Evolutionary conservation across 1,140 invertebrate species (phyloP).

Genomic region (Ostrea edulis): DNA sequence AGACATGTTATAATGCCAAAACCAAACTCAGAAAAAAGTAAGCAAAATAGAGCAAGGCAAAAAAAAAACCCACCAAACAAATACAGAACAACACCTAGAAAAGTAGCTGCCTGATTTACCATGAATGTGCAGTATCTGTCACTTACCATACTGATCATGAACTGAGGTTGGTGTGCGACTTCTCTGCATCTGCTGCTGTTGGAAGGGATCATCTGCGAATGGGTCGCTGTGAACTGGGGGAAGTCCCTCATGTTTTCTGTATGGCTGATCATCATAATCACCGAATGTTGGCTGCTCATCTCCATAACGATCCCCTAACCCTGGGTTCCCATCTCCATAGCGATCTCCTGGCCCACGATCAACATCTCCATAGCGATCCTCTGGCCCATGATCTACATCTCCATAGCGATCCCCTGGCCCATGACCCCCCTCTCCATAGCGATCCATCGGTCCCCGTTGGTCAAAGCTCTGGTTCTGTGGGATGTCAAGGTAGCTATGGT

Average conservation of each 20-base stretch:
- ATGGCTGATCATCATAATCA: conserved; percentile 57
- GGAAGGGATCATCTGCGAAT: conserved; percentile 76
- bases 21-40: too few species aligned
- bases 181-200: conserved; percentile 59
- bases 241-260: conserved; percentile 70
- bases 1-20: too few species aligned
- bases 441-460: conserved; percentile 40
- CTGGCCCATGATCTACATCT: conserved; percentile 20
- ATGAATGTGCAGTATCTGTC: neutral
- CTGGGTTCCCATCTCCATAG: neutral
- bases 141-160: conserved; percentile 51
- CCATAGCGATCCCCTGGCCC: conserved; percentile 25
- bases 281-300: conserved; percentile 46
- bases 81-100: neutral
- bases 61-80: neutral
- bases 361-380: conserved; percentile 50
- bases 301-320: conserved; percentile 54
- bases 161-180: conserved; percentile 47
- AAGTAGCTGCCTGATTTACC: neutral
- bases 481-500: conserved; percentile 8
- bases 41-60: neutral
- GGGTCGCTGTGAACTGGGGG: conserved; percentile 70
- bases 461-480: conserved; percentile 44
- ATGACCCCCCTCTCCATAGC: neutral
- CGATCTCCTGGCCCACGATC: neutral